phyloP scores from a whole-genome alignment of 1,140 invertebrate species.

The Ceratosolen fusciceps region DNA sequence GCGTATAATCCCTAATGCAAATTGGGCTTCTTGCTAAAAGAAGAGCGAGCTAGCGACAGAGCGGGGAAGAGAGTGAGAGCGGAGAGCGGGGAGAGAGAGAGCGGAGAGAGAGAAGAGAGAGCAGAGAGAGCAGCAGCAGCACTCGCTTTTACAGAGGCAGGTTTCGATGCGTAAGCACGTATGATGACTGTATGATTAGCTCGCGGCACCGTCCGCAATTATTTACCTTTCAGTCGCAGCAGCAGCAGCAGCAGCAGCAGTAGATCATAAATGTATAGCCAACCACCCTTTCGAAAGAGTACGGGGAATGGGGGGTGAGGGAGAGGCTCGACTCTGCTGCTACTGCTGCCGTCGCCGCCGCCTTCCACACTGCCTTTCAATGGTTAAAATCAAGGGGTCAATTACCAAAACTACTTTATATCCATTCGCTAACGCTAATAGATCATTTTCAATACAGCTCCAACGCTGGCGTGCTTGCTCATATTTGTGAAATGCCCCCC shows the following conservation, averaged over 20 bases:
- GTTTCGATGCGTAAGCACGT: constrained; percentile 42
- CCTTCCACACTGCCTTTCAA: no score
- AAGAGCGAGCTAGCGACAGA: no score
- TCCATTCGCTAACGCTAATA: background rate
- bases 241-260: background rate
- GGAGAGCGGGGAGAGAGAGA: no score
- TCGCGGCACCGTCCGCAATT: constrained; percentile 45
- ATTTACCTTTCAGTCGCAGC: constrained; percentile 31
- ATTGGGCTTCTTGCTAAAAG: background rate
- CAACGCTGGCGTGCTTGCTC: background rate
- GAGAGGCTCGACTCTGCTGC: no score
- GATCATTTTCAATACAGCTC: background rate
- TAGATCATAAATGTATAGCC: constrained; percentile 41
- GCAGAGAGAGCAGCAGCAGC: no score
- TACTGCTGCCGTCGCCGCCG: no score
- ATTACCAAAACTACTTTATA: constrained; percentile 15
- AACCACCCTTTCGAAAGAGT: no score
- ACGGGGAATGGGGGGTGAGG: no score
- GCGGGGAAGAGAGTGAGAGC: no score
- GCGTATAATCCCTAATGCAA: background rate
- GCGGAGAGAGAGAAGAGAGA: no score
- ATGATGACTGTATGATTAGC: constrained; percentile 26
- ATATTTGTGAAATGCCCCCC: background rate
- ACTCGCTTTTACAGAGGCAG: background rate
- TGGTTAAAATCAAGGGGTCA: constrained; percentile 20